Evolutionary conservation across 2,888 invertebrate genomes (phyloP).

Genomic region (Unio delphinus): DNA sequence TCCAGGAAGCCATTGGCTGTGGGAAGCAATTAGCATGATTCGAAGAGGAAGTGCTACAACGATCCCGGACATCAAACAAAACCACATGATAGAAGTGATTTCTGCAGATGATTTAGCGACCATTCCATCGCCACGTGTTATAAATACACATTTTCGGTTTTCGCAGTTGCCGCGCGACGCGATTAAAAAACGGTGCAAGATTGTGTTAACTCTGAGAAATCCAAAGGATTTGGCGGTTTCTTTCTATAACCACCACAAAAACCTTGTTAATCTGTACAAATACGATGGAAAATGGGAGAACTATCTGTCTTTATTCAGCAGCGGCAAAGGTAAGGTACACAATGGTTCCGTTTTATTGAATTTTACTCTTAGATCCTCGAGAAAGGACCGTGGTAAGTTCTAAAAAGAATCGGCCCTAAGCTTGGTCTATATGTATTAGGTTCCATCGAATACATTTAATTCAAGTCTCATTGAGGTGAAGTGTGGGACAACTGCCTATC

Average conservation of each 20-base stretch:
- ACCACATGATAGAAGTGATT: conserved; percentile 11
- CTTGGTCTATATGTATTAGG: too few species aligned
- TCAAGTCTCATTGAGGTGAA: too few species aligned
- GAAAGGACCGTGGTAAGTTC: too few species aligned
- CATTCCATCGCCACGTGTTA: conserved; percentile 20
- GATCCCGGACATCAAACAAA: conserved; percentile 18
- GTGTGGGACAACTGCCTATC: too few species aligned
- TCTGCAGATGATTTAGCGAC: conserved; percentile 4
- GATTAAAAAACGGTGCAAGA: conserved; percentile 9
- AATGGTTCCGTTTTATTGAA: too few species aligned
- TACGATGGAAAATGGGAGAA: conserved; percentile 22
- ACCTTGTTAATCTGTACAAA: conserved; percentile 6
- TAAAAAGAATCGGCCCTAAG: too few species aligned
- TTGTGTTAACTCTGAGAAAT: conserved; percentile 19
- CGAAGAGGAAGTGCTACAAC: conserved; percentile 15
- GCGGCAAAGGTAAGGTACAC: conserved; percentile 7
- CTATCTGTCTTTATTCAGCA: conserved; percentile 11
- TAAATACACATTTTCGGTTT: conserved; percentile 19
- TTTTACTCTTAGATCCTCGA: too few species aligned
- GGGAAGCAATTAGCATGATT: conserved; percentile 22
- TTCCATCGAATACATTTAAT: too few species aligned
- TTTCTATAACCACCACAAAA: conserved; percentile 12
- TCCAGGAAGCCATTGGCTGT: conserved; percentile 27
- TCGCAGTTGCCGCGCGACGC: conserved; percentile 14
- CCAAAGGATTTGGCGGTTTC: conserved; percentile 26